Conservation (phyloP, 2,113 vertebrate genomes). For the Halichoerus grypus region DNA sequence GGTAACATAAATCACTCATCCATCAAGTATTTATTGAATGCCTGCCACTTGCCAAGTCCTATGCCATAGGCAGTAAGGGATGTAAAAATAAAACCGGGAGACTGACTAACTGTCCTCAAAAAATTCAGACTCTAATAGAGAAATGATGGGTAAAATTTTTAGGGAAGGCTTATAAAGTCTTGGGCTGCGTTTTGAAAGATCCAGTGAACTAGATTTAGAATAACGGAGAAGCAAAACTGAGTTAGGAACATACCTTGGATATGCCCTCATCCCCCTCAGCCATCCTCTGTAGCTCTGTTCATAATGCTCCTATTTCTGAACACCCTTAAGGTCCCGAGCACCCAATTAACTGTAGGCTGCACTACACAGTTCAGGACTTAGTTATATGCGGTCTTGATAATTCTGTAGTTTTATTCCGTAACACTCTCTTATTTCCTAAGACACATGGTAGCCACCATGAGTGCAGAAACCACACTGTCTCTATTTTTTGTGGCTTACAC, state of each 20-base stretch:
- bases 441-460: background rate
- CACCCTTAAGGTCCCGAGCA: background rate
- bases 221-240: background rate
- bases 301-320: background rate
- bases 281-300: background rate
- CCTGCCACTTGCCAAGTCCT: background rate
- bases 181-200: background rate
- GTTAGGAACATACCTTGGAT: background rate
- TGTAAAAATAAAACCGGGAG: background rate
- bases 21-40: background rate
- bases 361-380: background rate
- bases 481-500: background rate
- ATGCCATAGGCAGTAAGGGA: background rate
- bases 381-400: background rate
- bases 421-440: background rate
- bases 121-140: background rate
- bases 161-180: background rate
- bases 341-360: background rate
- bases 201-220: background rate
- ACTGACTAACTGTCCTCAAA: background rate
- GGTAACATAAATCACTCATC: background rate
- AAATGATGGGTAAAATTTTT: background rate
- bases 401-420: background rate
- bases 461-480: background rate
- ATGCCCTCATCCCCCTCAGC: background rate